phyloP scores from a whole-genome alignment of 2,797 vertebrate species.

The Gephyroberyx darwinii region DNA sequence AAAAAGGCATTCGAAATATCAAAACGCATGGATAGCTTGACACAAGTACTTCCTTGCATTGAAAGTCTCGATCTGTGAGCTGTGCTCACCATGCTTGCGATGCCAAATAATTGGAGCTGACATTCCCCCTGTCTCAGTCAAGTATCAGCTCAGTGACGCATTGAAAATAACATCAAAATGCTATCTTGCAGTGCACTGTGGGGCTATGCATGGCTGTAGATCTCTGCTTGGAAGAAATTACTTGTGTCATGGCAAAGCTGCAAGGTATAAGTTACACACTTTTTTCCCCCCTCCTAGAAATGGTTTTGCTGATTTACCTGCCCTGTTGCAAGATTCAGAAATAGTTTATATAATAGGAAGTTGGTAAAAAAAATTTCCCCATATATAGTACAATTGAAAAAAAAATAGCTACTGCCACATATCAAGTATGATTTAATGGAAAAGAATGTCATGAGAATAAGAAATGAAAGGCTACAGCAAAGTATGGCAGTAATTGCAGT shows the following conservation, averaged over 20 bases:
- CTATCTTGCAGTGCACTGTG: slow-evolving; percentile 35
- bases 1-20: not conserved
- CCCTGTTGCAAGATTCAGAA: too few relatives aligned
- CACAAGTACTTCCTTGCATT: not conserved
- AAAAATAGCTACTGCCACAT: not conserved
- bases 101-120: slow-evolving; percentile 41
- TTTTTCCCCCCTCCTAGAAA: slow-evolving; percentile 10
- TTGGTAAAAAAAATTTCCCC: too few relatives aligned
- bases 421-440: not conserved
- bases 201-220: slow-evolving; percentile 43
- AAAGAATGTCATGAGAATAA: too few relatives aligned
- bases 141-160: slow-evolving; percentile 41
- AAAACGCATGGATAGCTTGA: slow-evolving; percentile 2
- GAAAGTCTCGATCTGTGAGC: slow-evolving; percentile 19
- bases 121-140: slow-evolving; percentile 33
- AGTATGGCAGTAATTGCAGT: too few relatives aligned
- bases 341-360: not conserved
- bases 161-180: slow-evolving; percentile 53
- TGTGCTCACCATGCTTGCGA: not conserved
- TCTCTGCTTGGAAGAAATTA: slow-evolving; percentile 46
- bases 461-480: too few relatives aligned
- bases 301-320: slow-evolving; percentile 10
- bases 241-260: slow-evolving; percentile 41
- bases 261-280: slow-evolving; percentile 9
- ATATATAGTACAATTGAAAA: too few relatives aligned